Conservation (phyloP, 2,113 vertebrate species). For the Cinclus cinclus region DNA sequence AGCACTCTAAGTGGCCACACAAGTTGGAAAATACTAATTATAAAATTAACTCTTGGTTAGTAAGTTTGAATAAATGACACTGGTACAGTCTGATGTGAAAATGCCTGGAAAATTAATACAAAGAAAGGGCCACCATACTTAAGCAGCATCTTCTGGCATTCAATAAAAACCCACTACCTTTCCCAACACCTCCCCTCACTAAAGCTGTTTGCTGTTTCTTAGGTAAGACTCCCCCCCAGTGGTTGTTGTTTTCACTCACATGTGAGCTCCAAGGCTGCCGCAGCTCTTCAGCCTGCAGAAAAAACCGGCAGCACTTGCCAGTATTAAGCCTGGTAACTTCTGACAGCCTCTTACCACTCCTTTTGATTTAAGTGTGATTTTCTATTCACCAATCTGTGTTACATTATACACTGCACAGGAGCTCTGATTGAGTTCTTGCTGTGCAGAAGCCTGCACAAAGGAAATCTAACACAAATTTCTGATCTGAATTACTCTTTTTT, state of each 20-base stretch:
- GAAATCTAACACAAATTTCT: not conserved
- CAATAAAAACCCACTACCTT: not conserved
- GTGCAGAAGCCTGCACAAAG: not conserved
- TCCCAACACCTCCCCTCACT: accelerated
- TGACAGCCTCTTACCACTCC: too few relatives aligned
- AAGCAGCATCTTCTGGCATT: not conserved
- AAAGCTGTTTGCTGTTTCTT: not conserved
- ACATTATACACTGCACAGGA: accelerated
- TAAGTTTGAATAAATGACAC: too few relatives aligned
- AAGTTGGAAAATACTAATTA: not conserved
- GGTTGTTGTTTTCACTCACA: not conserved
- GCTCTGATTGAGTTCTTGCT: not conserved
- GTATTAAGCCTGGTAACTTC: not conserved
- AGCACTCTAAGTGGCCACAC: accelerated
- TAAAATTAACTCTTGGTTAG: not conserved
- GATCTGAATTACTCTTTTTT: not conserved
- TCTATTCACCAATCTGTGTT: too few relatives aligned
- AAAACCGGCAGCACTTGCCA: not conserved
- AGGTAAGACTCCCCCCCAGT: not conserved
- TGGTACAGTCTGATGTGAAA: not conserved
- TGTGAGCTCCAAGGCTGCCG: not conserved
- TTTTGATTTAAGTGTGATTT: not conserved
- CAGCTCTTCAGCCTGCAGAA: not conserved
- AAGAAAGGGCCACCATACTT: not conserved
- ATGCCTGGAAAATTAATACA: not conserved